phyloP scores from a whole-genome alignment of 2,113 vertebrate genomes.

The Bambusicola thoracicus region DNA sequence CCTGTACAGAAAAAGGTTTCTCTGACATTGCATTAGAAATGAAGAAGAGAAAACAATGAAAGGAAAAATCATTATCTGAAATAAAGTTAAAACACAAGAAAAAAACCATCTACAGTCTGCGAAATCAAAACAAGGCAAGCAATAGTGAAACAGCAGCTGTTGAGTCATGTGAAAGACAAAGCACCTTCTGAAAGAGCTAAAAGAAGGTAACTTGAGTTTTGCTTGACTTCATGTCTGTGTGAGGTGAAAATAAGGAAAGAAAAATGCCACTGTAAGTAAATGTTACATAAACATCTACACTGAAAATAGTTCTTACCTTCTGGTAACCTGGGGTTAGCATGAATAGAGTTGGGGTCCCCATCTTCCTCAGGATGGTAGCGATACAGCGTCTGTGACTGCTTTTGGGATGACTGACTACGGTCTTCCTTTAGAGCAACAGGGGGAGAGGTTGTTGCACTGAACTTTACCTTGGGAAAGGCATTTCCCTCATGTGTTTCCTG shows the following conservation, averaged over 20 bases:
- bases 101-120: background rate
- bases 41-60: background rate
- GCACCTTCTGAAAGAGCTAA: background rate
- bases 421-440: conserved; percentile 51
- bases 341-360: conserved; percentile 76
- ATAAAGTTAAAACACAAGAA: background rate
- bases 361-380: conserved; percentile 71
- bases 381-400: conserved; percentile 52
- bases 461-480: conserved; percentile 53
- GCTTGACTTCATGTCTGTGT: background rate
- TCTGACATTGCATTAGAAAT: background rate
- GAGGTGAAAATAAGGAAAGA: background rate
- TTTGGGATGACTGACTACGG: conserved; percentile 42
- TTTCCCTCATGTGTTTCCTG: background rate
- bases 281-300: background rate
- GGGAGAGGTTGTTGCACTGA: conserved; percentile 68
- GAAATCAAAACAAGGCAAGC: background rate
- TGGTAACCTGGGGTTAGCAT: conserved; percentile 58
- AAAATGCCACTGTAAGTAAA: background rate
- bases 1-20: background rate
- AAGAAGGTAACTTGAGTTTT: background rate
- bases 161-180: background rate
- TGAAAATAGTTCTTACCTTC: conserved; percentile 79
- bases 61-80: background rate
- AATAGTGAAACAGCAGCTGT: background rate